A percentile compares a stretch with the other conserved stretches of the same genome.
Conservation (phyloP, 2,113 vertebrate species). For the Oceanites oceanicus region DNA sequence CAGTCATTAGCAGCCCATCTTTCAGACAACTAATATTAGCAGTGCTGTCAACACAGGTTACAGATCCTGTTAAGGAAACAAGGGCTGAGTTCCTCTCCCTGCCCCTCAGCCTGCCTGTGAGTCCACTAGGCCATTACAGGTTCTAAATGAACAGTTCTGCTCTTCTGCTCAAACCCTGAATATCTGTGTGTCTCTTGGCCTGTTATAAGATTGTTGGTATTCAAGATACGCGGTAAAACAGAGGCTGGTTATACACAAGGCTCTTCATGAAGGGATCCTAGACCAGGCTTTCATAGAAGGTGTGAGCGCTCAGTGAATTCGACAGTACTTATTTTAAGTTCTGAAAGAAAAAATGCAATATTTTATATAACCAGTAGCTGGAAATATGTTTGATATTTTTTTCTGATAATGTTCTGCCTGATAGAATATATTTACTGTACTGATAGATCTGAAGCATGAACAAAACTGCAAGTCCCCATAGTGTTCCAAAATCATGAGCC, state of each 20-base stretch:
- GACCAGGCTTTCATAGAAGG: neutral
- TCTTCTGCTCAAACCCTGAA: neutral
- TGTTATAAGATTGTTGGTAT: neutral
- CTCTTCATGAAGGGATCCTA: neutral
- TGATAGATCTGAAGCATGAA: neutral
- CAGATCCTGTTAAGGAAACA: neutral
- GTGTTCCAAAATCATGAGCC: neutral
- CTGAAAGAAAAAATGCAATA: neutral
- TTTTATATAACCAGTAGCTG: neutral
- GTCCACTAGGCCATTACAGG: neutral
- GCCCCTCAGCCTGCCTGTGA: neutral
- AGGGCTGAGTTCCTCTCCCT: constrained; percentile 4
- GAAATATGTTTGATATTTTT: neutral
- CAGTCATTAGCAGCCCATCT: constrained; percentile 18
- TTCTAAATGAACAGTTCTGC: constrained; percentile 20
- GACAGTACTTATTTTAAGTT: neutral
- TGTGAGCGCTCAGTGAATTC: neutral
- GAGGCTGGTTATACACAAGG: neutral
- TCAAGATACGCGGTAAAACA: neutral
- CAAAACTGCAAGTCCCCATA: neutral
- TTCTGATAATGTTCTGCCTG: neutral
- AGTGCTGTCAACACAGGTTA: constrained; percentile 22
- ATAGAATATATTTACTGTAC: neutral
- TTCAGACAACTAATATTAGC: neutral
- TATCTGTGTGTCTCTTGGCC: neutral